Percentiles rank a stretch among this genome's conserved stretches.
These are phyloP conservation scores for Sus scrofa DNA, from an alignment of 2,113 vertebrate species.

Conservation along the genomic window DNA sequence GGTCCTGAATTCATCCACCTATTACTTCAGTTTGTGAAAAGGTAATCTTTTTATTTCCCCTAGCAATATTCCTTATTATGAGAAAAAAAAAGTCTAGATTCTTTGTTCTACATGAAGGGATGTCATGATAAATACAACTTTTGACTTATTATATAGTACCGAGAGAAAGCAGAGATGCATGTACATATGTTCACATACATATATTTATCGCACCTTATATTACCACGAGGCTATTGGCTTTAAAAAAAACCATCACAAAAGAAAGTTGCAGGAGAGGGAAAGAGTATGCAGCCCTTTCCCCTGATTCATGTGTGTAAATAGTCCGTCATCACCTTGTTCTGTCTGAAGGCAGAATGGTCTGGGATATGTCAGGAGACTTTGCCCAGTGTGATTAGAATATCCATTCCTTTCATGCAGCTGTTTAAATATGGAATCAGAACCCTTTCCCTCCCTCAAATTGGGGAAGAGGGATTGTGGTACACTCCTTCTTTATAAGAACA, in stretches of 20 bases:
- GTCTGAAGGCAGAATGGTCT: conserved; percentile 68
- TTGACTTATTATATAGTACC: conserved; percentile 50
- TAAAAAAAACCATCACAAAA: conserved; percentile 74
- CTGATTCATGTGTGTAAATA: neutral
- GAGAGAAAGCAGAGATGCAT: neutral
- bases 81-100: neutral
- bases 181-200: neutral
- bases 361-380: conserved; percentile 33
- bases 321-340: conserved; percentile 75
- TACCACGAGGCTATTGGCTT: conserved; percentile 27
- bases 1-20: neutral
- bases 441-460: conserved; percentile 9
- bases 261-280: conserved; percentile 54
- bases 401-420: conserved; percentile 57
- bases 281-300: conserved; percentile 50
- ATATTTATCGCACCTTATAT: conserved; percentile 32
- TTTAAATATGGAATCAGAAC: conserved; percentile 58
- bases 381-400: conserved; percentile 47
- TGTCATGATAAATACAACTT: conserved; percentile 66
- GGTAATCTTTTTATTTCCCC: neutral
- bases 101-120: conserved; percentile 59
- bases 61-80: neutral
- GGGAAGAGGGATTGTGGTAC: neutral
- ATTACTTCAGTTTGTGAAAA: conserved; percentile 18
- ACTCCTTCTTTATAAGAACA: conserved; percentile 65